Evolutionary conservation across 1,140 invertebrate genomes (phyloP), one percentile per base, ranked within the genome.

Genomic region (Tetramorium simillimum): DNA sequence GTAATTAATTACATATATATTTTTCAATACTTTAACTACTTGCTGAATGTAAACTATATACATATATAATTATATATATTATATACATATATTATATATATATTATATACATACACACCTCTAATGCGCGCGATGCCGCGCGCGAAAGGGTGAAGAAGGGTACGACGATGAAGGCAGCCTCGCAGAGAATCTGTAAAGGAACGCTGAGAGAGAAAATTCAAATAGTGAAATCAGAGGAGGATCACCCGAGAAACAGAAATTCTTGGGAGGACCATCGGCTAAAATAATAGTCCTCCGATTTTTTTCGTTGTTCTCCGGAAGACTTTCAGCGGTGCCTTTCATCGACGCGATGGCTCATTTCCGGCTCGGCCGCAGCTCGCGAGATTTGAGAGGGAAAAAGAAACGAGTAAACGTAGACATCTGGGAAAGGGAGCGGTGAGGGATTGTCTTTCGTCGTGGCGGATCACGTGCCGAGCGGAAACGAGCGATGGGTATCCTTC

Each of bases 11-110:
- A 94, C 92, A 93, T 92, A 95, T 95, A 95, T 94, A 95, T 95
- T 95, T 95, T 95, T 95, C 94, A 95, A 95, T 95, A 95, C 94
- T 93, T 94, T 94, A 94, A 94, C 93, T 95, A 95, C 93, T 94
- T 92, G 92, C 93, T 95, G 92, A 94, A 94, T 94, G 92, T 94
- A 92, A 94, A 93, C 92, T 92, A 93, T 92, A 93, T 92, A 93
- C 89, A 93, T 92, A 46, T 46, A 93, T 86, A 82, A 60, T 84
- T 77, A 67, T 82, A 82, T 75, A 87, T 63, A 73, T 67, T 67
- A 82, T 85, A 89, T 90, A 88, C 87, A 92, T 89, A 88, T 86
- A 85, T 82, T 85, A 88, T 90, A 90, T 70, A 75, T 86, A 86
- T 89, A 88, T 85, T 53, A 84, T 51, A 85, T 85, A 87, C 77